These are phyloP conservation scores for Rhopalosiphum maidis DNA, from an alignment of 1,140 invertebrate genomes.

Conservation along the genomic window DNA sequence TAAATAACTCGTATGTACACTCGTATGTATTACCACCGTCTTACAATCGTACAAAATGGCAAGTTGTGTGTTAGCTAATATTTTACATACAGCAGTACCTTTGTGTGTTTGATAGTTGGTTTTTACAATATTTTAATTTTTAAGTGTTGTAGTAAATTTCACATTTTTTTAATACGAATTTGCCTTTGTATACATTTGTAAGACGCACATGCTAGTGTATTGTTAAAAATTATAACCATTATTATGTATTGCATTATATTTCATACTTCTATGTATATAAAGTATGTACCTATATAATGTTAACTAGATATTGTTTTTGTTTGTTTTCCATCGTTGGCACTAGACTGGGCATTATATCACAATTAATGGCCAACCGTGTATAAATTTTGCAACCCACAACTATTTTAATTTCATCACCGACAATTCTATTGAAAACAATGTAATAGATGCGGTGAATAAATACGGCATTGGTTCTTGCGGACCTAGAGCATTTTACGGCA, in stretches of 20 bases:
- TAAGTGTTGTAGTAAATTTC: not conserved
- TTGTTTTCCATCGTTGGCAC: not conserved
- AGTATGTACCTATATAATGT: not conserved
- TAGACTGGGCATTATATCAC: conserved; percentile 72
- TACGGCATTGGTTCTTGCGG: conserved; percentile 99
- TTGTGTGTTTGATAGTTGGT: not conserved
- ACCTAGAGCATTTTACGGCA: conserved; percentile 97
- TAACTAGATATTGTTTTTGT: not conserved
- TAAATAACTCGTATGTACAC: not conserved
- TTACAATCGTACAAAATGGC: not conserved
- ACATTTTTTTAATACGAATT: not conserved
- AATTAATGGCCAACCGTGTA: conserved; percentile 74
- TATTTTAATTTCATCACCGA: conserved; percentile 82
- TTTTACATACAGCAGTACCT: no score
- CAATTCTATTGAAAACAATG: conserved; percentile 71
- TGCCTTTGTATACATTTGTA: not conserved
- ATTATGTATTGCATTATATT: no score
- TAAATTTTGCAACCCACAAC: conserved; percentile 87
- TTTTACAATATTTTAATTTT: not conserved
- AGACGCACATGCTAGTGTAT: not conserved
- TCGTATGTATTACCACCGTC: not conserved
- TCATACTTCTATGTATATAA: not conserved
- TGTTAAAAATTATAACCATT: not conserved
- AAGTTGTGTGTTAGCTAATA: not conserved
- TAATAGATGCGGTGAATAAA: conserved; percentile 78